Evolutionary conservation across 2,113 vertebrate genomes (phyloP), one percentile per base, ranked within the genome.

Genomic region (Eurypyga helias): DNA sequence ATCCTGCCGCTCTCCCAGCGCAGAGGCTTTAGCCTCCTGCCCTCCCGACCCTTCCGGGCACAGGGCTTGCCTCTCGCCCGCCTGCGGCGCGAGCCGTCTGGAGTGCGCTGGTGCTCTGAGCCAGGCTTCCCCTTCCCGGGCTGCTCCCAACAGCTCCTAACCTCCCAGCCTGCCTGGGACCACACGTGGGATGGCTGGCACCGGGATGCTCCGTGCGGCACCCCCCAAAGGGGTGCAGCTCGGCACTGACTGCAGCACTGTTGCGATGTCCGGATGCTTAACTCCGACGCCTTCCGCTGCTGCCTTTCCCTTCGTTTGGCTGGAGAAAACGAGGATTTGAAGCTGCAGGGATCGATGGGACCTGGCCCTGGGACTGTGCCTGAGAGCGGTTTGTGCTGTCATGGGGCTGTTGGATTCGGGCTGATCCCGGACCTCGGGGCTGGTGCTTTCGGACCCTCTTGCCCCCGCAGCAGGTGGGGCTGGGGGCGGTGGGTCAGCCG

Each of bases 291-390:
- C n/a, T 11, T 26, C 17, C 36, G 13, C 51, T 19, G 6, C 5
- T 60, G 61, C 0, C 0, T 49, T 51, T 48, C 38, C 76, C 49
- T 83, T 62, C 19, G 0, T 25, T 26, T 11, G 66, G 38, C 2
- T 20, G 25, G 13, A 24, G 69, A n/a, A 12, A 11, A 31, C 2
- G 82, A 57, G 45, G 36, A 11, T 64, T 36, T 80, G 87, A 55
- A 83, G 83, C 60, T 62, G 72, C 49, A 13, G 67, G 83, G 61
- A 2, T 48, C 4, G 31, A 6, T 2, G 18, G 2, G 21, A 1
- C 8, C 13, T 6, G 36, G 10, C n/a, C 41, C 62, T 21, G 77
- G 34, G 81, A 1, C 43, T 23, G 64, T 24, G 6, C n/a, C 36
- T 49, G 23, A 15, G 26, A 23, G 11, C 0, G 2, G 8, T 52